phyloP scores from a whole-genome alignment of 2,797 vertebrate genomes.

The Poecilia picta region DNA sequence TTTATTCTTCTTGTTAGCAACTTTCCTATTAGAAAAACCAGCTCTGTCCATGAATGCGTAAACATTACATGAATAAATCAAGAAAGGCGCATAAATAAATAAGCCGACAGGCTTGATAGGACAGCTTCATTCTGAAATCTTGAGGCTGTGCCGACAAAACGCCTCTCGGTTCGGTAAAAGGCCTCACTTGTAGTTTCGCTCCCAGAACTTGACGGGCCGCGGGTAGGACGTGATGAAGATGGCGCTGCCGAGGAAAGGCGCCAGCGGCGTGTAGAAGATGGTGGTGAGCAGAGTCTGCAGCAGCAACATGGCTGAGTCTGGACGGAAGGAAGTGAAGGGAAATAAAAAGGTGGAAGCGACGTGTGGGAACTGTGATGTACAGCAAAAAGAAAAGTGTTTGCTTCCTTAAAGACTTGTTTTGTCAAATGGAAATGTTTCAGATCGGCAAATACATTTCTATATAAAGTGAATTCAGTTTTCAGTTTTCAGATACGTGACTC shows the following conservation, averaged over 20 bases:
- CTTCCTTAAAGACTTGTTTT: not conserved
- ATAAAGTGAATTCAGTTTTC: not conserved
- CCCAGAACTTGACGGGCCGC: conserved; percentile 96
- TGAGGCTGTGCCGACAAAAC: not conserved
- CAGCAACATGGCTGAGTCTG: conserved; percentile 97
- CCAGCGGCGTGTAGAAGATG: conserved; percentile 92
- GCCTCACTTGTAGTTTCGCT: conserved; percentile 97
- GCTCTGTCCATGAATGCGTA: not conserved
- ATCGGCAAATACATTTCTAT: not conserved
- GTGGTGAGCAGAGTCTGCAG: conserved; percentile 92
- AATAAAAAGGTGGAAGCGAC: not conserved
- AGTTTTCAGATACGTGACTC: not conserved
- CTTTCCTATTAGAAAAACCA: not conserved
- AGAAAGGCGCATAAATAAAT: not conserved
- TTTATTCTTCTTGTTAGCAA: not conserved
- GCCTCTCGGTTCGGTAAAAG: not conserved
- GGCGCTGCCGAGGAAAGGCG: conserved; percentile 96
- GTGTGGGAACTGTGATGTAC: not conserved
- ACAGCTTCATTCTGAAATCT: not conserved
- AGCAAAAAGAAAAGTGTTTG: not conserved
- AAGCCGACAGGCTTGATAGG: not conserved
- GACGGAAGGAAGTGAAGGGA: conserved; percentile 34
- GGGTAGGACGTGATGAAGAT: conserved; percentile 96
- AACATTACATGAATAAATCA: not conserved
- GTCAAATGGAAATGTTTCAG: not conserved